Evolutionary conservation across 2,113 vertebrate species (phyloP).

Genomic region (Caranx melampygus): DNA sequence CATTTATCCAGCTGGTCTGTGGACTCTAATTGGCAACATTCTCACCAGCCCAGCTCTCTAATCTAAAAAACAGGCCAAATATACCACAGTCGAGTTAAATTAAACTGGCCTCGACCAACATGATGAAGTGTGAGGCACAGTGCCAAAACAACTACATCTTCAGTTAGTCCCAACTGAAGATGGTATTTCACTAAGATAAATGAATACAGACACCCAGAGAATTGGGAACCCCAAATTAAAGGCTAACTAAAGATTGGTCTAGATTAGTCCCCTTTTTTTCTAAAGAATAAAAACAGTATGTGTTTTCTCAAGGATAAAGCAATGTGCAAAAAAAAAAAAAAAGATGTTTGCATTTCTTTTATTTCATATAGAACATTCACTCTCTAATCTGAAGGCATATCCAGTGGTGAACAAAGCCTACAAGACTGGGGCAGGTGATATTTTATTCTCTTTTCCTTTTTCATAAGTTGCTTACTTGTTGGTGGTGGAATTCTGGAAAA

Average conservation of each 20-base stretch:
- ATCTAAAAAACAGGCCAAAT: constrained; percentile 43
- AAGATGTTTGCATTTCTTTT: constrained; percentile 1
- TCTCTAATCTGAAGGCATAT: constrained; percentile 6
- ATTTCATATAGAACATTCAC: constrained; percentile 1
- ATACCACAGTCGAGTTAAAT: constrained; percentile 32
- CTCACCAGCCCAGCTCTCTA: constrained; percentile 38
- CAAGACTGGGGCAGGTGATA: neutral
- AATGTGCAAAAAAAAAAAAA: constrained; percentile 10
- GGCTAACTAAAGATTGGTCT: constrained; percentile 31
- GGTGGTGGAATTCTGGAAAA: neutral
- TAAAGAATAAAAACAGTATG: constrained; percentile 30
- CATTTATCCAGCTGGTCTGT: constrained; percentile 30
- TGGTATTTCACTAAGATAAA: constrained; percentile 48
- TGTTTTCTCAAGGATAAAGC: constrained; percentile 28
- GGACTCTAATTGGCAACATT: constrained; percentile 27
- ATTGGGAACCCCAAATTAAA: constrained; percentile 51
- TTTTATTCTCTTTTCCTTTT: constrained; percentile 9
- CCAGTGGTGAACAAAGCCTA: constrained; percentile 19
- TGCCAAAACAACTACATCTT: constrained; percentile 50
- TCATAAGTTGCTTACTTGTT: neutral
- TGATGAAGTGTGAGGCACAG: constrained; percentile 44
- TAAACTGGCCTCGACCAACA: constrained; percentile 36
- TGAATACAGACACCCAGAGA: constrained; percentile 43
- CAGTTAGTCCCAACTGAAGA: constrained; percentile 28
- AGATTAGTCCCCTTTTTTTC: constrained; percentile 18